phyloP scores from a whole-genome alignment of 1,140 invertebrate species.

The Phocides pigmalion region DNA sequence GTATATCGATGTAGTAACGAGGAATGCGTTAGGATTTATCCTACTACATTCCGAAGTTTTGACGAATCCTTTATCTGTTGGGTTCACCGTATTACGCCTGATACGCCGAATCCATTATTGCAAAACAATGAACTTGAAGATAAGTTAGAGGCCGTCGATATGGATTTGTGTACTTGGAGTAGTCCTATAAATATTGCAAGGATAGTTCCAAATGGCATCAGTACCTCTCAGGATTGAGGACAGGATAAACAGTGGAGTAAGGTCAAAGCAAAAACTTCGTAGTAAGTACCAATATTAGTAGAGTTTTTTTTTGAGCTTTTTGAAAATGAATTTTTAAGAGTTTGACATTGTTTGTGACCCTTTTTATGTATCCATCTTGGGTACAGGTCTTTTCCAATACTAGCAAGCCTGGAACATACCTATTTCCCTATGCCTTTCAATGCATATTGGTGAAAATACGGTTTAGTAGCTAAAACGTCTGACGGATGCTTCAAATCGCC shows the following conservation, averaged over 20 bases:
- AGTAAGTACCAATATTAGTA: conserved; percentile 43
- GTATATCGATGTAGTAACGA: too few relatives aligned
- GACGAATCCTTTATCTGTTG: conserved; percentile 62
- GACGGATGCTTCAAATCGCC: too few relatives aligned
- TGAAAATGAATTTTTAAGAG: background rate
- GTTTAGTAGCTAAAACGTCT: too few relatives aligned
- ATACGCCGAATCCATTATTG: conserved; percentile 52
- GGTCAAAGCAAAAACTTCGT: conserved; percentile 25
- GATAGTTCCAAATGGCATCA: conserved; percentile 41
- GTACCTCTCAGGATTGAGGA: conserved; percentile 39
- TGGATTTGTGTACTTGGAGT: background rate
- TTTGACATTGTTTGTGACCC: too few relatives aligned
- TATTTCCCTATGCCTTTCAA: too few relatives aligned
- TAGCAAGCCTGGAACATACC: too few relatives aligned
- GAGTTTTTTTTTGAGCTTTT: background rate
- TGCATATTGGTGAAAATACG: too few relatives aligned
- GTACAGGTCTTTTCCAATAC: background rate
- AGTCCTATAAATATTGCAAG: conserved; percentile 55
- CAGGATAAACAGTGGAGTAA: conserved; percentile 36
- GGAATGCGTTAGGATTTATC: too few relatives aligned
- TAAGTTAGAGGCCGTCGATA: conserved; percentile 38
- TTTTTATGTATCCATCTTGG: background rate
- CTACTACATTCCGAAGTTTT: conserved; percentile 57
- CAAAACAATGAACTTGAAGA: conserved; percentile 56
- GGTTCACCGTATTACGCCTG: conserved; percentile 16